Percentiles rank a stretch among this genome's conserved stretches.
Evolutionary conservation across 2,797 vertebrate genomes (phyloP).

Genomic region (Sphenopsis melanotis): DNA sequence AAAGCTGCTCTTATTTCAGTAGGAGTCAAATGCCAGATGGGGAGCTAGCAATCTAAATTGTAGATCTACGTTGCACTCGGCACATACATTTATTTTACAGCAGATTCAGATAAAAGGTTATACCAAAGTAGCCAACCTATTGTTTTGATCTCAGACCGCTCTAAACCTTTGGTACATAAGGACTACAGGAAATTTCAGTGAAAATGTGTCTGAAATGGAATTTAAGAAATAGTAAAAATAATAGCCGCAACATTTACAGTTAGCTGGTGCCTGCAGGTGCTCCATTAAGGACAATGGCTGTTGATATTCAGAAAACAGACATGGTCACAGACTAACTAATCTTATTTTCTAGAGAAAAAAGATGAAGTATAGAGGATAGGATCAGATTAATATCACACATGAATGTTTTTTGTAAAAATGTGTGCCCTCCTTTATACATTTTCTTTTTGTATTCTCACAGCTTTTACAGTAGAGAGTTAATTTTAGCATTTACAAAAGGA

Average conservation of each 20-base stretch:
- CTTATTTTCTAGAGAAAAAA: not conserved
- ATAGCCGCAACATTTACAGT: not conserved
- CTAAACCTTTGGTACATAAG: not conserved
- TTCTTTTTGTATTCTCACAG: not conserved
- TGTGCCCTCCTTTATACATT: not conserved
- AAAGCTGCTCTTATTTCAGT: not conserved
- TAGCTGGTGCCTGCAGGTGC: not conserved
- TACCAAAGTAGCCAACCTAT: not conserved
- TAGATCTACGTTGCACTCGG: not conserved
- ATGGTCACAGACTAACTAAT: not conserved
- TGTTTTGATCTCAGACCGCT: not conserved
- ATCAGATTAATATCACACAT: not conserved
- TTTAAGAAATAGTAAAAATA: not conserved
- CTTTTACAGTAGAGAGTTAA: not conserved
- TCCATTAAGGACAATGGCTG: not conserved
- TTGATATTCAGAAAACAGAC: not conserved
- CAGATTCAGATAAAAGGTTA: not conserved
- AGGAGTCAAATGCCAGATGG: not conserved
- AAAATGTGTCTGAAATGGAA: not conserved
- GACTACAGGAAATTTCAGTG: not conserved
- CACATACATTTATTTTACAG: not conserved
- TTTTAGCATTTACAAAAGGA: not conserved
- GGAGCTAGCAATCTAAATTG: not conserved
- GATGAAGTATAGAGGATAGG: not conserved
- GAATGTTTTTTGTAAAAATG: not conserved